Evolutionary conservation across 2,797 vertebrate species (phyloP), one percentile per base, ranked within the genome.

Genomic region (Labroides dimidiatus): DNA sequence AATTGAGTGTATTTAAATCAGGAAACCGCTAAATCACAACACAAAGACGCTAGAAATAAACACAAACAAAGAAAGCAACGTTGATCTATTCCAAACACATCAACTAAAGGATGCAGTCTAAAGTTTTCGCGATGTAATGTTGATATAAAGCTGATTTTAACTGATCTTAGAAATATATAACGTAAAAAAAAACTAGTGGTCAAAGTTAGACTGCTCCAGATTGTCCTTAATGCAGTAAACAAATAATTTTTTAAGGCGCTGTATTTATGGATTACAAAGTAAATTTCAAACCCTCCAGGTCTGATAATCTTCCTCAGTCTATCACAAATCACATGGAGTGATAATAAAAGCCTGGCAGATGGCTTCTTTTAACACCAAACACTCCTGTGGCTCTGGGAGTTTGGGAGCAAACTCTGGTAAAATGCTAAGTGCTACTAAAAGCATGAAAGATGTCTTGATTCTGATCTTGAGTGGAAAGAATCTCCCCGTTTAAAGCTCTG

Each of bases 1-100:
- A 21, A 13, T 48, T 6, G 14, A 8, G 8, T 33, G 7, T 33
- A 74, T 44, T 79, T 48, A 47, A 65, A 77, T 75, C 79, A 85
- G 69, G 79, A 56, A 71, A 37, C 52, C 16, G 17, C 78, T 80
- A 72, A 64, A 68, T 69, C 65, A 86, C 75, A 70, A 62, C 65
- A 90, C 81, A 80, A 72, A 60, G 55, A 82, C 44, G 71, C 37
- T 41, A 20, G 66, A 36, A 64, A 43, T n/a, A 54, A 53, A 56
- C 47, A 65, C 48, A 65, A 58, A 6, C n/a, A 44, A 68, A 55
- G 10, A 39, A 67, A 67, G 37, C 30, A 13, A 73, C 19, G 72
- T 39, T 54, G 7, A 45, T 63, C 50, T 81, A 72, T 4, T 78
- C 4, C 43, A 82, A 72, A 47, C 50, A 78, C 21, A 63, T 53